These are phyloP conservation scores for Oostethus manadensis DNA, from an alignment of 2,113 vertebrate genomes.

Conservation along the genomic window DNA sequence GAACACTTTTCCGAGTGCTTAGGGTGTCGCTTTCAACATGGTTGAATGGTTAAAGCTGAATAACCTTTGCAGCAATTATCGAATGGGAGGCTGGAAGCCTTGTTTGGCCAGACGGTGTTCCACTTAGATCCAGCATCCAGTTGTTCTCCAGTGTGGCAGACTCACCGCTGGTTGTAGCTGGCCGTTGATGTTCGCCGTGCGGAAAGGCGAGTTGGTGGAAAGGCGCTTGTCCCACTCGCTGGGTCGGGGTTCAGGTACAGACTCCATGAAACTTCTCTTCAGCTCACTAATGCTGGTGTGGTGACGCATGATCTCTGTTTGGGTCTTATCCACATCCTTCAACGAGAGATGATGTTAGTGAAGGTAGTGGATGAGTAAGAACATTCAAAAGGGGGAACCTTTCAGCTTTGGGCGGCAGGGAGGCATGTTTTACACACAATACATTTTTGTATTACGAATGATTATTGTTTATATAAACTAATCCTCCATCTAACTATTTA, in stretches of 20 bases:
- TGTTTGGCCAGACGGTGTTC: background rate
- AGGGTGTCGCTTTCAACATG: background rate
- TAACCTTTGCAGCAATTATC: no score
- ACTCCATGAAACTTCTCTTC: conserved; percentile 98
- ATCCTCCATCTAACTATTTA: no score
- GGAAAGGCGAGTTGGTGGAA: conserved; percentile 90
- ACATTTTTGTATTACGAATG: no score
- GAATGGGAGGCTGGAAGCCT: no score
- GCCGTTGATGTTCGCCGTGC: conserved; percentile 85
- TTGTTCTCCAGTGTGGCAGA: conserved; percentile 9
- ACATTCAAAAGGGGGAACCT: background rate
- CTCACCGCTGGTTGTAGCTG: conserved; percentile 88
- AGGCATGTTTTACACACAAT: no score
- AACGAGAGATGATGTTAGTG: conserved; percentile 13
- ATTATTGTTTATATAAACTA: no score
- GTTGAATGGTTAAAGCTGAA: background rate
- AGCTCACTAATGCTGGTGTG: conserved; percentile 96
- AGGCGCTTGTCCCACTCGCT: conserved; percentile 98
- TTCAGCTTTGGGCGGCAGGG: no score
- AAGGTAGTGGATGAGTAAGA: background rate
- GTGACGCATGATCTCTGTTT: conserved; percentile 93
- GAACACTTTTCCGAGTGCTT: no score
- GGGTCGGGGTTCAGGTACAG: conserved; percentile 84
- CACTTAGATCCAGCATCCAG: background rate
- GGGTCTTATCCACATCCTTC: conserved; percentile 93